Evolutionary conservation across 2,888 invertebrate species (phyloP).

Genomic region (Parnassius orleans): DNA sequence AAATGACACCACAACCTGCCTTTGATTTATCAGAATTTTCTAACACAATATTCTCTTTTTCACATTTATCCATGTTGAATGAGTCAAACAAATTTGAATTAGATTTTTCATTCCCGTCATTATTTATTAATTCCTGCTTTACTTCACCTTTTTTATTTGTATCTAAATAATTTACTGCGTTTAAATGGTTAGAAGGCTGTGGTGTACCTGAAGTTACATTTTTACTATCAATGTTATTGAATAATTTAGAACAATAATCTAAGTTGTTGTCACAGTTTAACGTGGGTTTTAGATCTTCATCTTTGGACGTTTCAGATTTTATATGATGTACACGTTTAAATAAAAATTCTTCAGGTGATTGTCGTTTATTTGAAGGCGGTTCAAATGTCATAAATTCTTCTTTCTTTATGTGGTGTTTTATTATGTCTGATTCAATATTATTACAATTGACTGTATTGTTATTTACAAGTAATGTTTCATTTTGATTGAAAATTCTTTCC

Average conservation of each 20-base stretch:
- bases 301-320: constrained; percentile 47
- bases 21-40: constrained; percentile 69
- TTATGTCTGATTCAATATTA: constrained; percentile 27
- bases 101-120: constrained; percentile 53
- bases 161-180: constrained; percentile 49
- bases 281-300: constrained; percentile 43
- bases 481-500: constrained; percentile 21
- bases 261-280: constrained; percentile 44
- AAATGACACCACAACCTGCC: constrained; percentile 38
- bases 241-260: constrained; percentile 26
- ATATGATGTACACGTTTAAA: constrained; percentile 40
- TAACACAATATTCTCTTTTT: constrained; percentile 73
- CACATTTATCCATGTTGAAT: constrained; percentile 49
- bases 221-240: constrained; percentile 33
- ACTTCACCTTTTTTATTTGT: constrained; percentile 47
- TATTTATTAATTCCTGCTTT: constrained; percentile 41
- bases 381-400: constrained; percentile 29
- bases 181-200: constrained; percentile 47
- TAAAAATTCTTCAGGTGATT: constrained; percentile 31
- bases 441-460: constrained; percentile 24
- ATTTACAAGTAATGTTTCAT: constrained; percentile 10
- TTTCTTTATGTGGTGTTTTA: constrained; percentile 27
- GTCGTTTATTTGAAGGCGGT: constrained; percentile 25
- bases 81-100: constrained; percentile 42
- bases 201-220: constrained; percentile 48